Evolutionary conservation across 2,888 invertebrate genomes (phyloP), one percentile per base, ranked within the genome.

Genomic region (Phortica okadai): DNA sequence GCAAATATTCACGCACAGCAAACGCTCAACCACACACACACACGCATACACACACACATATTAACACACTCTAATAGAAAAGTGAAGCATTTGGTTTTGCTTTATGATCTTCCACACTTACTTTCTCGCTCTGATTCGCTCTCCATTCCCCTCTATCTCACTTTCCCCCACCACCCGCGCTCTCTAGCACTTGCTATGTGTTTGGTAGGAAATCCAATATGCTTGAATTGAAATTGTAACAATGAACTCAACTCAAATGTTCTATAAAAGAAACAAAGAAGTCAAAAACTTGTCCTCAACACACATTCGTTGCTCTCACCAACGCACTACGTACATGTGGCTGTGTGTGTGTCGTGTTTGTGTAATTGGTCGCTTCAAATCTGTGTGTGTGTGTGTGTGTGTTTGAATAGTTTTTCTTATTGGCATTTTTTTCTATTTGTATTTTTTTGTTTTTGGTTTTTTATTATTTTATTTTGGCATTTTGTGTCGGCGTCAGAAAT

Each of bases 141-240:
- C 33, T 33, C 33, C 3, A 2, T 21, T 3, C 58, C 7, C 21
- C 21, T 21, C 21, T 21, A 45, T 50, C 50, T 0, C 50, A 50
- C 50, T 50, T 5, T 2, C 58, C 8, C n/a, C 1, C 58, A 58
- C 16, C 58, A 58, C 45, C 50, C 25, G 33, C 16, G 5, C 11
- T 11, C 62, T n/a, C n/a, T 16, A 16, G 41, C 67, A 3, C 41
- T 41, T 41, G n/a, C n/a, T 42, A n/a, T 44, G 50, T 70, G n/a
- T 16, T 42, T 72, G 72, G 54, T 67, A 72, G 82, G 85, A 84
- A 84, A 85, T 81, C 80, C 84, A 84, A 84, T 84, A 84, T 84
- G 84, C 81, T 84, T 83, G 80, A 84, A 84, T 85, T 84, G 80
- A 83, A 85, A 84, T 84, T 84, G 85, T 84, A 83, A 84, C 84